Evolutionary conservation across 2,888 invertebrate species (phyloP), one percentile per base, ranked within the genome.

Genomic region (Pteria penguin): DNA sequence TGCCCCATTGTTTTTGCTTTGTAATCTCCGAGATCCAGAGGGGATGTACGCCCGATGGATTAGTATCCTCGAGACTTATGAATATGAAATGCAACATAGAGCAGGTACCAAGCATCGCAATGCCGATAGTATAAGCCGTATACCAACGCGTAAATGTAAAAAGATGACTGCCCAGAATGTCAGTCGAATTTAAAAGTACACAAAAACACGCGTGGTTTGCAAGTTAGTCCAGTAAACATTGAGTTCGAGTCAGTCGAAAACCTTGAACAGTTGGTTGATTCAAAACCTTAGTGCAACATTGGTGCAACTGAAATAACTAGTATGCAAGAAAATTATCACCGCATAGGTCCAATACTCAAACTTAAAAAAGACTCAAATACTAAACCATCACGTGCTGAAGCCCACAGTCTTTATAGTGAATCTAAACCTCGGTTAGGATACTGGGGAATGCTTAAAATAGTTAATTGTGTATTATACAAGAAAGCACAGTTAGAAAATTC

Each of bases 1-100:
- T 70, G 70, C 71, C 11, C 57, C 75, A 11, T 31, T 75, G 3
- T 58, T 32, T 26, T 76, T 71, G 76, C 61, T 76, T 5, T 24
- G 66, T 11, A 72, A 72, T 62, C 72, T 76, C 32, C 70, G 71
- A 63, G 66, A 75, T 22, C 61, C 75, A 2, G 70, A 75, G 45
- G 75, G 57, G 4, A 58, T 75, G 65, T 14, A 54, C 52, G 75
- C 75, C 4, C 26, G 75, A 52, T 71, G 75, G 75, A 55, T 75
- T 14, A 63, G 63, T 27, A 45, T 75, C 26, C 31, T 71, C 5
- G 71, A 75, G 31, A 71, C 65, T 2, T 75, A 26, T 52, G 55
- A 67, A 32, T 75, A 58, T 58, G 61, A 70, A 33, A 58, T 70
- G 0, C 58, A 75, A 31, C 24, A 71, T n/a, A 24, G 71, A 4